Evolutionary conservation across 2,113 vertebrate species (phyloP).

Genomic region (Arizona elegans): DNA sequence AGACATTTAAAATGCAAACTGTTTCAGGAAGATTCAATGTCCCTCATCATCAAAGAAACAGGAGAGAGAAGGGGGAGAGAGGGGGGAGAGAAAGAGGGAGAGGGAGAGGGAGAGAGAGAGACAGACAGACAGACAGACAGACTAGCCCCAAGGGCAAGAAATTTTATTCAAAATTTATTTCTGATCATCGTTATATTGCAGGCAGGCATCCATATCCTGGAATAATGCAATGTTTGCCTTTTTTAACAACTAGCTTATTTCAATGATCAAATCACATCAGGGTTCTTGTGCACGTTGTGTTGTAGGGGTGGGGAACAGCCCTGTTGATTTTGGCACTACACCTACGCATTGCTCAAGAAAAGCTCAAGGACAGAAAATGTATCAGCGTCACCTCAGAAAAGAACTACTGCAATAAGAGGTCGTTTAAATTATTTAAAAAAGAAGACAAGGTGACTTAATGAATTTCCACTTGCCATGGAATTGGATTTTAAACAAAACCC

Average conservation of each 20-base stretch:
- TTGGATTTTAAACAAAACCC: background rate
- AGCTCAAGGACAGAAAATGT: background rate
- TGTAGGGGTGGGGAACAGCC: background rate
- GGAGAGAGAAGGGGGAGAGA: too few species aligned
- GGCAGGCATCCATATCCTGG: background rate
- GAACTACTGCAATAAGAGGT: background rate
- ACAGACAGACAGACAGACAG: too few species aligned
- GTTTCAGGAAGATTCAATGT: background rate
- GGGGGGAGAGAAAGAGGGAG: too few species aligned
- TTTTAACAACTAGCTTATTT: background rate
- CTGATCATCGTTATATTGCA: background rate
- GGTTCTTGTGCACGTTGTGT: background rate
- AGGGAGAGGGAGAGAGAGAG: too few species aligned
- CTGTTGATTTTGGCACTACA: background rate
- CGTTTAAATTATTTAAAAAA: background rate
- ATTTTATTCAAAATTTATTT: constrained; percentile 13
- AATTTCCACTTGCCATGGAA: background rate
- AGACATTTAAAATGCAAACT: background rate
- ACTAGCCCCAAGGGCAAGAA: background rate
- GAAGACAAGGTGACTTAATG: background rate
- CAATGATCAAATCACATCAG: background rate
- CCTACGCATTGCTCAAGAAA: background rate
- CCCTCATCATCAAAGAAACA: background rate
- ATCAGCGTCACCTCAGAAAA: background rate
- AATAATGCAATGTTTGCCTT: background rate